A percentile compares a stretch with the other conserved stretches of the same genome.
These are phyloP conservation scores for Lonchura striata DNA, from an alignment of 2,113 vertebrate genomes.

Conservation along the genomic window DNA sequence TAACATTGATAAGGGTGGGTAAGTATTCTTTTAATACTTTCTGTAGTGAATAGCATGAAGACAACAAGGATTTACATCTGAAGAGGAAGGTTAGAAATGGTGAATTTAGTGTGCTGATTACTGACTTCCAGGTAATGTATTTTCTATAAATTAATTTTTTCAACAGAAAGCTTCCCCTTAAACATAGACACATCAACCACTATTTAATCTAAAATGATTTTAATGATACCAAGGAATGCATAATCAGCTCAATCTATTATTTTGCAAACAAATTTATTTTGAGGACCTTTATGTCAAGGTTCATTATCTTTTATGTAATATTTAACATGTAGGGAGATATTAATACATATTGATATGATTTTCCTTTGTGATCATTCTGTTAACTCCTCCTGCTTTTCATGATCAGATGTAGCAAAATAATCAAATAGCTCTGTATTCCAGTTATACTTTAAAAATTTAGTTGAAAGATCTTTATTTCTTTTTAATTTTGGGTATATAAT, in stretches of 20 bases:
- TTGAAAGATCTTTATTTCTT: background rate
- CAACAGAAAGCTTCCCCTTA: background rate
- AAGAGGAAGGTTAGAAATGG: background rate
- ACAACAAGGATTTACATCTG: background rate
- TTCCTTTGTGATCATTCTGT: background rate
- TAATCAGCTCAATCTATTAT: conserved; percentile 7
- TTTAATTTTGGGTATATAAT: background rate
- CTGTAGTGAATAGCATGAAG: background rate
- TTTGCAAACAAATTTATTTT: conserved; percentile 57
- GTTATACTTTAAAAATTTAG: background rate
- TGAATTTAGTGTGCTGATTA: background rate
- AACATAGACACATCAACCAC: background rate
- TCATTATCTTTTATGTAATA: conserved; percentile 2
- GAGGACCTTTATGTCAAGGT: background rate
- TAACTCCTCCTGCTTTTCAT: background rate
- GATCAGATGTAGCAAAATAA: conserved; percentile 14
- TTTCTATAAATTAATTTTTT: background rate
- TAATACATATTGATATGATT: background rate
- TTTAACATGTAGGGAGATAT: background rate
- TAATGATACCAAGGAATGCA: conserved; percentile 1
- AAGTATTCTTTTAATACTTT: background rate
- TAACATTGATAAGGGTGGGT: background rate
- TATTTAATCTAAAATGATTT: conserved; percentile 9
- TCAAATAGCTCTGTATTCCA: conserved; percentile 18
- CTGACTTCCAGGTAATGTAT: background rate